Evolutionary conservation across 30 jellyfish, hydroid and myxozoan genomes (phyloP), one percentile per base, ranked within the genome.

Genomic region (Sanderia malayensis): DNA sequence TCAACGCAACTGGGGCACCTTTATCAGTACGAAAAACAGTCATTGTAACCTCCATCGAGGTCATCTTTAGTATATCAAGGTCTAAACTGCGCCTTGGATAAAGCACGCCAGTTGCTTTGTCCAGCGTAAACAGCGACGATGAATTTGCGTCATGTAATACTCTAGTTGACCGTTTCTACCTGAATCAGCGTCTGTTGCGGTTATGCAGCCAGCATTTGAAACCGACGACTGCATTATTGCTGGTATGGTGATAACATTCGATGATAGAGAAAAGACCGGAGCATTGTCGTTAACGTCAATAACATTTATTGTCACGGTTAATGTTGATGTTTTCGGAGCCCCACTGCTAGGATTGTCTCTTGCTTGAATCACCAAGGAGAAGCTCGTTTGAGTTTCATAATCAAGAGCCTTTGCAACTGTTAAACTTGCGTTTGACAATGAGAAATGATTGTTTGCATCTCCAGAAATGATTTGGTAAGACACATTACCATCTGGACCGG

Each of bases 271-370:
- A 67, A 87, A 79, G 15, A 46, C 37, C 37, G 96, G 96, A 27
- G 53, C 46, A 57, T 87, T 87, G 72, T 87, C 96, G 67, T 87
- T 87, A n/a, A 80, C 90, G 44, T 87, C 96, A 15, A 34, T 41
- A 21, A 87, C 79, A 28, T 23, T 47, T 3, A 87, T 41, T 3
- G 22, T 23, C 19, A 87, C 62, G 29, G 89, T 71, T 58, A 87
- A 27, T 24, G 76, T 28, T 17, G 89, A 24, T 11, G 83, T 20
- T 46, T 77, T 86, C 31, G 74, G 70, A 0, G 81, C 52, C 18
- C 75, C 82, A 34, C 55, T 29, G 6, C 29, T 28, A 20, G 87
- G 82, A 20, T 61, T 41, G 30, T 87, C 92, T 25, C 75, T 27
- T 20, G 96, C 96, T 8, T 73, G n/a, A 1, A 87, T 58, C 11